Evolutionary conservation across 1,140 invertebrate genomes (phyloP), one percentile per base, ranked within the genome.

Genomic region (Hyles euphorbiae): DNA sequence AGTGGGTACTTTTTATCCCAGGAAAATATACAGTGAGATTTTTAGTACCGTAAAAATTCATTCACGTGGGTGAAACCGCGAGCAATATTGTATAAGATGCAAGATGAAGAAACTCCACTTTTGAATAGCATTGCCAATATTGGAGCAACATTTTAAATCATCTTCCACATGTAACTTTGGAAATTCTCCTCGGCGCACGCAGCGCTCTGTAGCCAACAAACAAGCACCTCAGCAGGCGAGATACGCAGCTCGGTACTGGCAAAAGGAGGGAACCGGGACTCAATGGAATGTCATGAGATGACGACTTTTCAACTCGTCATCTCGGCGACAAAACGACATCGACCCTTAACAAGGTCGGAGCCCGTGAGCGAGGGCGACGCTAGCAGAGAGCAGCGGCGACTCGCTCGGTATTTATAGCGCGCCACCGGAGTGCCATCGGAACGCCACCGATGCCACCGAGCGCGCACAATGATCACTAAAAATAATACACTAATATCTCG

Each of bases 401-500:
- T 52, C 22, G 2, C 5, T 10, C 50, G 36, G 36, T 52, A 52
- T 52, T 52, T 34, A 52, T 52, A 52, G 50, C 10, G 5, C 12
- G 46, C 4, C 46, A 47, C 46, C 34, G 8, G 50, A 22, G 50
- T 52, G 10, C 12, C 48, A 33, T 3, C 12, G 48, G 5, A 3
- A 53, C 51, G 34, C 7, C 51, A 53, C 51, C 34, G 33, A 53
- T 4, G 34, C 34, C 47, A 12, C 47, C 5, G 8, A 10, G 34
- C 52, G 4, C n/a, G 34, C 52, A 44, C 53, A 54, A 54, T 54
- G 11, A 43, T 36, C 53, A 11, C 54, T 61, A 61, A 61, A 61
- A 57, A 61, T 61, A 61, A 48, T 44, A 40, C 49, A 54, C 60
- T 56, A 61, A 61, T 57, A 54, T 46, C 57, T 11, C 55, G 11